Conservation (phyloP, 2,797 vertebrate species). For the Heliangelus exortis region DNA sequence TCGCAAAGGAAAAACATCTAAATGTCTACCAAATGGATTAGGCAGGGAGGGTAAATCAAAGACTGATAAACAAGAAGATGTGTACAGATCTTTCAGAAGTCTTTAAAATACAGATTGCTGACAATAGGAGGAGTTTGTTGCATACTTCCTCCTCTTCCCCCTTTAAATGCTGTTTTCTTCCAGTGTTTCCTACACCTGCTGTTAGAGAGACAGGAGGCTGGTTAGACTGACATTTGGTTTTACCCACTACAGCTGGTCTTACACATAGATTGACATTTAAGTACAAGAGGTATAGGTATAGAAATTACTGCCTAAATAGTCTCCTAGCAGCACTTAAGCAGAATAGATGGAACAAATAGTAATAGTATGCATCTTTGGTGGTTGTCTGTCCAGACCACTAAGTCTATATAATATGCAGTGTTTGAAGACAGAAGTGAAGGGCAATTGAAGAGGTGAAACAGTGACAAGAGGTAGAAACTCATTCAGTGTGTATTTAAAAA, state of each 20-base stretch:
- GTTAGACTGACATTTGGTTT: background rate
- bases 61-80: background rate
- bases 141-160: background rate
- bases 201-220: rapidly evolving
- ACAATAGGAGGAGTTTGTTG: background rate
- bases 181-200: background rate
- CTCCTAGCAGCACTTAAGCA: background rate
- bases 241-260: background rate
- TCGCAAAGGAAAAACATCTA: background rate
- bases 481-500: background rate
- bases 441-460: background rate
- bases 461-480: background rate
- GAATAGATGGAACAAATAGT: background rate
- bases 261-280: background rate
- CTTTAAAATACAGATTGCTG: background rate
- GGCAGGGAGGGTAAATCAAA: background rate
- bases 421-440: background rate
- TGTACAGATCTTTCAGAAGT: background rate
- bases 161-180: background rate
- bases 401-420: background rate
- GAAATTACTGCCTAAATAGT: background rate
- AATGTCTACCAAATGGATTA: background rate
- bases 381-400: background rate
- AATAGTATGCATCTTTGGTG: background rate
- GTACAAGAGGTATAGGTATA: background rate